These are phyloP conservation scores for Monopterus albus DNA, from an alignment of 2,113 vertebrate species.

Conservation along the genomic window DNA sequence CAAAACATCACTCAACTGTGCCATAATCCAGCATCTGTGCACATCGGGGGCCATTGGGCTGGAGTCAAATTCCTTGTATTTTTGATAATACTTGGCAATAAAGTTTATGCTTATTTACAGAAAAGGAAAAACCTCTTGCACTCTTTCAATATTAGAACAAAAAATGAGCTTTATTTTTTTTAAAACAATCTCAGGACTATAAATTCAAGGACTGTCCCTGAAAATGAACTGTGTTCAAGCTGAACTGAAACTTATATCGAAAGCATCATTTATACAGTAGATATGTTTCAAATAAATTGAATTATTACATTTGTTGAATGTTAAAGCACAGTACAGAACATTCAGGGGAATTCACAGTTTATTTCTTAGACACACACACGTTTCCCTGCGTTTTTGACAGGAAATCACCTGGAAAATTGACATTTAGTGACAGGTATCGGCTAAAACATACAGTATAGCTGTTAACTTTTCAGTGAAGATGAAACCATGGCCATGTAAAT, in stretches of 20 bases:
- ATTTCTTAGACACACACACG: background rate
- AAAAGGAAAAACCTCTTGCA: background rate
- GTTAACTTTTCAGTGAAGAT: constrained; percentile 23
- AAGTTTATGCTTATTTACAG: no score
- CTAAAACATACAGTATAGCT: constrained; percentile 8
- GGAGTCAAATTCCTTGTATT: no score
- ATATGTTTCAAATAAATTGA: background rate
- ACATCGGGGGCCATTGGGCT: no score
- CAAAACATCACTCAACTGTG: background rate
- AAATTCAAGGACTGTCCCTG: background rate
- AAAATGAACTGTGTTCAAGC: background rate
- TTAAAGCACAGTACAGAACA: background rate
- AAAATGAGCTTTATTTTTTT: background rate
- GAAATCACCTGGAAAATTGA: background rate
- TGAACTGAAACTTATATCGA: background rate
- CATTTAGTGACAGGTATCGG: constrained; percentile 16
- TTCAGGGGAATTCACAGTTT: background rate
- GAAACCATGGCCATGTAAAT: constrained; percentile 40
- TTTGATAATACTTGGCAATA: no score
- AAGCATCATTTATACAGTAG: background rate
- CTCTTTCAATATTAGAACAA: background rate
- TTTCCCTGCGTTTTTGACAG: background rate
- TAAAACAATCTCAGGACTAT: background rate
- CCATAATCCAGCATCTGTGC: background rate
- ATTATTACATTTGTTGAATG: background rate